A percentile compares a stretch with the other conserved stretches of the same genome.
Evolutionary conservation across 2,113 vertebrate genomes (phyloP).

Genomic region (Nansenia antarctica): DNA sequence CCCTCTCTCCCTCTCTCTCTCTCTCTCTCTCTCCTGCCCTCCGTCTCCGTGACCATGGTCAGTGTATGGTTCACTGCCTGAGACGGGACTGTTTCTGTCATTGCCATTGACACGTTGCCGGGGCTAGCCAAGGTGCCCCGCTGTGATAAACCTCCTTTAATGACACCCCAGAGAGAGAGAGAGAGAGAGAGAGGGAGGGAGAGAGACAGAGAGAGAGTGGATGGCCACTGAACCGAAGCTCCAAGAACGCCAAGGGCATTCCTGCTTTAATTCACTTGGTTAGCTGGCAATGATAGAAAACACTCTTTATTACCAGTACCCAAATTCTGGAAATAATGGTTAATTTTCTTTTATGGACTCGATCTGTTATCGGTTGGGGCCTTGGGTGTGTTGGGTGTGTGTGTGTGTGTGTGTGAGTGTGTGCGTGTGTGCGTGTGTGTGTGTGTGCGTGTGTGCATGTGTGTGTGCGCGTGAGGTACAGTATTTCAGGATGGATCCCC

Average conservation of each 20-base stretch:
- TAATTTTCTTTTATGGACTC: conserved; percentile 7
- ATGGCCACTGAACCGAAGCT: conserved; percentile 15
- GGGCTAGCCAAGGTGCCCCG: conserved; percentile 77
- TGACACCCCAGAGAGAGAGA: conserved; percentile 49
- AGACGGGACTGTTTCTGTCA: conserved; percentile 69
- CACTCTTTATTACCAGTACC: conserved; percentile 17
- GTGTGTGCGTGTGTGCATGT: conserved; percentile 11
- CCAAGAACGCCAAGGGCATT: conserved; percentile 26
- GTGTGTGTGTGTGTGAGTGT: conserved; percentile 8
- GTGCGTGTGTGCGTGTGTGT: conserved; percentile 2
- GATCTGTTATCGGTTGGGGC: conserved; percentile 16
- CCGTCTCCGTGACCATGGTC: conserved; percentile 87
- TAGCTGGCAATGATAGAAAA: conserved; percentile 27
- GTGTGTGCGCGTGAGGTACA: background rate
- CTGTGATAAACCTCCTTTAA: conserved; percentile 70
- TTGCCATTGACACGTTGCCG: conserved; percentile 2
- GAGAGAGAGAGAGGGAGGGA: too few relatives aligned
- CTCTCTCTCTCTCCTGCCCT: too few relatives aligned
- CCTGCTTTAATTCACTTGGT: conserved; percentile 43
- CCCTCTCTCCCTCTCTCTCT: conserved; percentile 80
- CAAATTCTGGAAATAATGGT: conserved; percentile 16
- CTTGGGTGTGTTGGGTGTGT: background rate
- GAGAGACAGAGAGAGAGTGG: conserved; percentile 38
- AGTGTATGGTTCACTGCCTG: conserved; percentile 78
- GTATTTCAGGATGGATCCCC: too few relatives aligned